Evolutionary conservation across 2,888 invertebrate genomes (phyloP), one percentile per base, ranked within the genome.

Genomic region (Thecocarcelia acutangulata): DNA sequence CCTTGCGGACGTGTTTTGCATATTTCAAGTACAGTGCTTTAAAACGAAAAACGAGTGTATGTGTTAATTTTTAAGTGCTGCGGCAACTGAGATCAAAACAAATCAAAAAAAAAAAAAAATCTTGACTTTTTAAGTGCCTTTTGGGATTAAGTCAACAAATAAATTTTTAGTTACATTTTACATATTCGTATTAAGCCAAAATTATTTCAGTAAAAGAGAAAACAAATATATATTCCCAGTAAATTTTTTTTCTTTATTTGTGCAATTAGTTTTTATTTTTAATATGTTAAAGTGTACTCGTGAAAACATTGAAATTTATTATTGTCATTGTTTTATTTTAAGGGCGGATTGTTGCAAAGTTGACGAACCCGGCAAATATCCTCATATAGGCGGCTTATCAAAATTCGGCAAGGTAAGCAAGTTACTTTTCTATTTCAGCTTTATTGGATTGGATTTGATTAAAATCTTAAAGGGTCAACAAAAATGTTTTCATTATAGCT

Each of bases 321-420:
- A 19, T 24, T 54, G 11, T 52, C 0, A n/a, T 19, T 42, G 54
- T 48, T 58, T 11, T 50, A 74, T 79, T 21, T 79, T 59, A n/a
- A 93, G 93, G 93, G 93, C 93, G 90, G 93, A 94, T 90, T 93
- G 93, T 90, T 93, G 93, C 91, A 93, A 92, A 91, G 92, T 92
- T 88, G 93, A 93, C 90, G 93, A 93, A 87, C 92, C 93, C 68
- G 93, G 92, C 82, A 92, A 92, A 89, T 92, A 92, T 88, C 92
- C 93, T 85, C 92, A 92, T 87, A 92, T 93, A 87, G 92, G 93
- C 84, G 94, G 94, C 78, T 91, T 94, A 80, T 93, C 93, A 28
- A 91, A 92, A 86, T 94, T 94, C 85, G 94, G 94, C 87, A 92
- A 92, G 92, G 93, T 93, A 87, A 91, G 91, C 88, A 77, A n/a